phyloP scores from a whole-genome alignment of 2,888 invertebrate genomes.

The Ophonus ardosiacus region DNA sequence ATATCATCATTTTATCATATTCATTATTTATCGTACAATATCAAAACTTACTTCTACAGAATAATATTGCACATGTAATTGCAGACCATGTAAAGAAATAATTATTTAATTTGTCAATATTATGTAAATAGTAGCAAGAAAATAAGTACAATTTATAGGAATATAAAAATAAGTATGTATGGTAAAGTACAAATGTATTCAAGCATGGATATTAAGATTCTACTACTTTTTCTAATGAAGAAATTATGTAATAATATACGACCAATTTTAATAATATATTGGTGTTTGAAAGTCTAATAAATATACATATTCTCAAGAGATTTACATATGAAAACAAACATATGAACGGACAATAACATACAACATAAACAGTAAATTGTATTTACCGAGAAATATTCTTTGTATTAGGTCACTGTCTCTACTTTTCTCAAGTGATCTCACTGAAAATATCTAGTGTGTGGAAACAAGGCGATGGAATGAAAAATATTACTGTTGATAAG shows the following conservation, averaged over 20 bases:
- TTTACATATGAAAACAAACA: conserved; percentile 56
- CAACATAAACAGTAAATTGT: conserved; percentile 32
- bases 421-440: neutral
- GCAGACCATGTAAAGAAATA: conserved; percentile 1
- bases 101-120: conserved; percentile 29
- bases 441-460: neutral
- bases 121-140: conserved; percentile 33
- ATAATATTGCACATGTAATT: conserved; percentile 16
- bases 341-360: conserved; percentile 32
- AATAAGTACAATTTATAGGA: conserved; percentile 27
- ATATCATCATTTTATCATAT: neutral
- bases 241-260: conserved; percentile 56
- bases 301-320: conserved; percentile 41
- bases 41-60: conserved; percentile 6
- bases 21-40: neutral
- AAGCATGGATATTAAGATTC: conserved; percentile 42
- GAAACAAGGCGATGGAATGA: conserved; percentile 28
- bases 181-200: conserved; percentile 23
- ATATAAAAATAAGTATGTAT: conserved; percentile 33
- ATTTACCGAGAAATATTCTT: conserved; percentile 22
- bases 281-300: conserved; percentile 45
- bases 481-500: conserved; percentile 13
- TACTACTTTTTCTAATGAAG: conserved; percentile 50
- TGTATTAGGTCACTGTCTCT: conserved; percentile 48
- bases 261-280: conserved; percentile 55